Evolutionary conservation across 1,140 invertebrate genomes (phyloP), one percentile per base, ranked within the genome.

Genomic region (Adelges cooleyi): DNA sequence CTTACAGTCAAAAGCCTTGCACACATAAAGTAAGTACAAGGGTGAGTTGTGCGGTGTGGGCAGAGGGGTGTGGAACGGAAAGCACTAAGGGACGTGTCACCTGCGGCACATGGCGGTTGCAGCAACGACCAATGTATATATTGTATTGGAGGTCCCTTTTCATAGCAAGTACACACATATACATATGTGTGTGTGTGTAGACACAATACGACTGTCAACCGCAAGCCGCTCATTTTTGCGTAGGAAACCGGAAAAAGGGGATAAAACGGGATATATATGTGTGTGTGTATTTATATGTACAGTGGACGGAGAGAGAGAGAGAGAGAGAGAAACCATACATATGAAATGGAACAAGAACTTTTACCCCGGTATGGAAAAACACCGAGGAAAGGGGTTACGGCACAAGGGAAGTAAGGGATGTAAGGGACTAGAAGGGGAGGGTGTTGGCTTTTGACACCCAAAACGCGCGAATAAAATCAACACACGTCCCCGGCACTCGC

Each of bases 131-230:
- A n/a, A n/a, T n/a, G n/a, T n/a, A n/a, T n/a, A n/a, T n/a, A n/a
- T n/a, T n/a, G n/a, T n/a, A 17, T 9, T 18, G 27, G n/a, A 4
- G 17, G 13, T 23, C 52, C 36, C 36, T 54, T 36, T 54, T 54
- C 42, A 54, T 40, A 59, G 22, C 18, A 18, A 44, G 18, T 5
- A 54, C 20, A 18, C 25, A 15, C 2, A 27, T n/a, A 13, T 3
- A n/a, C 8, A 10, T 3, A 56, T 15, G 6, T n/a, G 13, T 38
- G 18, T 56, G 36, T 56, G 23, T 59, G 40, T 59, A 11, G 18
- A 44, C 38, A 56, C 53, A n/a, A 33, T 20, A 56, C 38, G 22
- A 44, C 54, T 59, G 54, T 44, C 40, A 59, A 42, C 54, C 36
- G 23, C 54, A 59, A 59, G 42, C 40, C 22, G 36, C 42, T 59